Percentiles rank a stretch among this genome's conserved stretches.
Evolutionary conservation across 2,113 vertebrate genomes (phyloP).

Genomic region (Danionella cerebrum): DNA sequence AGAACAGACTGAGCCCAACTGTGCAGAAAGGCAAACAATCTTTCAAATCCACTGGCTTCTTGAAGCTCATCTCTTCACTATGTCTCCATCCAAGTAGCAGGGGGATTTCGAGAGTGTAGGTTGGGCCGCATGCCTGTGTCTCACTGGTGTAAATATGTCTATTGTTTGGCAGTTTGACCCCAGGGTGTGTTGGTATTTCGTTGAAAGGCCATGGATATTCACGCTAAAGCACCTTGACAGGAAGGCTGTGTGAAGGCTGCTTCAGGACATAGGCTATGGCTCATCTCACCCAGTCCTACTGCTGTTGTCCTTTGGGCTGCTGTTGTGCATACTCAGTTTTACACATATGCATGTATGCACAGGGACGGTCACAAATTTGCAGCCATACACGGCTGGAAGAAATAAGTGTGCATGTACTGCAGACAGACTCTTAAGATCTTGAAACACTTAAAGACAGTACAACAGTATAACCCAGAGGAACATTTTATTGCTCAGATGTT

Average conservation of each 20-base stretch:
- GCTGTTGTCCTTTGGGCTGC: slow-evolving; percentile 3
- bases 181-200: slow-evolving; percentile 48
- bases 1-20: slow-evolving; percentile 62
- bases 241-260: slow-evolving; percentile 51
- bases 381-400: not conserved
- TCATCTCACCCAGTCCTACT: slow-evolving; percentile 37
- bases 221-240: slow-evolving; percentile 55
- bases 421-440: not conserved
- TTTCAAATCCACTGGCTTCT: slow-evolving; percentile 24
- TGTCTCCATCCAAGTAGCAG: slow-evolving; percentile 6
- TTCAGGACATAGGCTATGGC: slow-evolving; percentile 54
- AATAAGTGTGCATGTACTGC: not conserved
- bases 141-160: slow-evolving; percentile 27
- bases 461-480: not conserved
- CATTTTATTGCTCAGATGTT: not conserved
- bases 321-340: slow-evolving; percentile 22
- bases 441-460: not conserved
- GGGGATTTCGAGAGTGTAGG: slow-evolving; percentile 9
- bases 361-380: not conserved
- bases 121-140: slow-evolving; percentile 11
- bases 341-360: not conserved
- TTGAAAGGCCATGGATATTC: slow-evolving; percentile 50
- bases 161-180: slow-evolving; percentile 42
- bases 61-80: slow-evolving; percentile 4
- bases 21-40: slow-evolving; percentile 31